Base-by-base conservation (phyloP, 2,797 vertebrate genomes). In the Anomalospiza imberbis region DNA sequence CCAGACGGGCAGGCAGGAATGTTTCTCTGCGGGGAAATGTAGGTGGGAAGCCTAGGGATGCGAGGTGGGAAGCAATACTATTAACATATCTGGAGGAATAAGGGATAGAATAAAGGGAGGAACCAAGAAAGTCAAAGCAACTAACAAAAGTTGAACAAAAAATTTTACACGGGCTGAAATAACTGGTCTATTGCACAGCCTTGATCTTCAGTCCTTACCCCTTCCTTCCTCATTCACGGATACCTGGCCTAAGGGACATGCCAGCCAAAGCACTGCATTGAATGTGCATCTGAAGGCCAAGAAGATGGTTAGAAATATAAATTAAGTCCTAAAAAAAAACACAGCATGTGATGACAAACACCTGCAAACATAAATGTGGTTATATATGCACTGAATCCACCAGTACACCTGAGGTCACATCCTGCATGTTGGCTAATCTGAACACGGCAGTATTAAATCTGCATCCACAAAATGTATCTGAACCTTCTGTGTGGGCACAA, bases 251-350 rank as follows among this genome's bases (percentile, higher is more conserved):
- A 13, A 36, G 2, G 18, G 50, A 48, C 13, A 0, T 6, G 4
- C 16, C n/a, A 20, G 18, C 36, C n/a, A 40, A 58, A 24, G 36
- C 21, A 47, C 26, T 5, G 0, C 22, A 3, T 0, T 19, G n/a
- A 58, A 45, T 24, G 22, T 60, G 66, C 26, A 36, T 16, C n/a
- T 67, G 31, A 70, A 88, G 20, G 28, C 44, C 42, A 36, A 57
- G 29, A 51, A 42, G 28, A n/a, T n/a, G 15, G 19, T 48, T 73
- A 51, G n/a, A 83, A 48, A 47, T 9, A 22, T 13, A 76, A 67
- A 57, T 24, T 13, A 70, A 47, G 14, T n/a, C 32, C 44, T 26
- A 68, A 34, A 81, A 81, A 78, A 81, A 25, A 36, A 62, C 7
- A 13, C 1, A 15, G 26, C 21, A 7, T 25, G 29, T 15, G 47